Evolutionary conservation across 2,888 invertebrate genomes (phyloP).

Genomic region (Sthenelais limicola): DNA sequence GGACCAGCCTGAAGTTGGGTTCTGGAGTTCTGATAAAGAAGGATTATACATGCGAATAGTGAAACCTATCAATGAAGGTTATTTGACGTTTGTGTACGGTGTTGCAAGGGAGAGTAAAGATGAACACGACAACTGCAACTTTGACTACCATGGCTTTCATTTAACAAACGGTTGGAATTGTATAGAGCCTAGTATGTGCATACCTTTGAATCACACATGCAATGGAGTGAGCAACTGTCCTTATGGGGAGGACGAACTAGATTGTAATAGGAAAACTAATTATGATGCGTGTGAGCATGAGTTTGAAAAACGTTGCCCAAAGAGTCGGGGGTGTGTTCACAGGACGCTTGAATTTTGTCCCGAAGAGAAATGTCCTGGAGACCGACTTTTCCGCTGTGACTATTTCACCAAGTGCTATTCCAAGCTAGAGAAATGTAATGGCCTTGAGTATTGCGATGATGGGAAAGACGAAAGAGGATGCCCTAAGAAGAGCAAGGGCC

Average conservation of each 20-base stretch:
- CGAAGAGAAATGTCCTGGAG: slow-evolving; percentile 14
- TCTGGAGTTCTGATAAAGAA: slow-evolving; percentile 11
- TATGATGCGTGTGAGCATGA: not conserved
- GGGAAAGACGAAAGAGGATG: slow-evolving; percentile 26
- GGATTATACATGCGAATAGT: slow-evolving; percentile 22
- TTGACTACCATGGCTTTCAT: slow-evolving; percentile 8
- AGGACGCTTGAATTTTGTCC: slow-evolving; percentile 26
- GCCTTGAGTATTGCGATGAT: slow-evolving; percentile 21
- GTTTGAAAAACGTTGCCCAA: slow-evolving; percentile 21
- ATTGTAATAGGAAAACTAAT: too few relatives aligned
- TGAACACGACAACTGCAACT: slow-evolving; percentile 6
- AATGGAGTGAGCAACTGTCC: slow-evolving; percentile 29
- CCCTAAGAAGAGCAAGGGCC: slow-evolving; percentile 23
- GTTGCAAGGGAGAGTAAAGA: slow-evolving; percentile 7
- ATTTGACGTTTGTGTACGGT: slow-evolving; percentile 22
- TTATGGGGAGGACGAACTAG: slow-evolving; percentile 2
- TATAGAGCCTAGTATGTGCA: slow-evolving; percentile 5
- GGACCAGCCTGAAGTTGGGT: slow-evolving; percentile 6
- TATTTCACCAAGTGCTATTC: slow-evolving; percentile 30
- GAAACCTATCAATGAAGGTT: slow-evolving; percentile 25
- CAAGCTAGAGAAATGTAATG: slow-evolving; percentile 18
- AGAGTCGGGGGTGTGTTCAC: slow-evolving; percentile 19
- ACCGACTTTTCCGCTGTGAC: slow-evolving; percentile 27
- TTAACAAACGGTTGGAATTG: slow-evolving; percentile 18
- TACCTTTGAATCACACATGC: slow-evolving; percentile 21